Base-by-base conservation (phyloP, 2,113 vertebrate species). In the Romanogobio albipinnatus region DNA sequence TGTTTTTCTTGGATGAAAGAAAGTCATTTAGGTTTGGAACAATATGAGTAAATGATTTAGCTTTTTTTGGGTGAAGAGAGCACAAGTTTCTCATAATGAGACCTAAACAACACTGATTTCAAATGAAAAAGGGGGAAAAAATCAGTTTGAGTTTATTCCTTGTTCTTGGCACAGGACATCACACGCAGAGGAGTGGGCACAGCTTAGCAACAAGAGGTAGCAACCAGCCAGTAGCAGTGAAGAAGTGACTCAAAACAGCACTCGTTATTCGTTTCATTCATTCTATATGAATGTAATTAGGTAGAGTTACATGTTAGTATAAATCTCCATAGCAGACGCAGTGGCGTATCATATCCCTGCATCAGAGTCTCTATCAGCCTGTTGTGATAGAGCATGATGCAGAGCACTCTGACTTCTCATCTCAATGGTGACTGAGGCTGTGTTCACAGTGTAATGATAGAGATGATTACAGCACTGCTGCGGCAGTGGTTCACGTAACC, bases 201-300 rank as follows among this genome's bases (percentile, higher is more conserved):
- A 90, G 89, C 90, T 91, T 91, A 91, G 92, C 91, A 91, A 92
- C 90, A 89, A 90, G 90, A 88, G 88, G 83, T 91, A 89, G 90
- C 90, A 93, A 92, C 90, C 89, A 89, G 88, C 87, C 64, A 73
- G 85, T 86, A 89, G 86, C 81, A 89, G 83, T 76, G 89, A 90
- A 87, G 81, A 89, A 90, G 89, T 86, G 66, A 91, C 87, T 77
- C 61, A 68, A 61, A 78, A 59, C 76, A 82, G 75, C 22, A 9
- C 10, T 68, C 66, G 17, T 53, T 73, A 39, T 79, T 22, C 4
- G 5, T 71, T 80, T 85, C 77, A 81, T 71, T 82, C 80, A 81
- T 53, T 47, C 77, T 79, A 79, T 79, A 47, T 47, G 4, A 62
- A 62, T 66, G 14, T 29, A 64, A 80, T 64, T 39, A 47, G 68